These are phyloP conservation scores for Megaceryle alcyon DNA, from an alignment of 2,797 vertebrate species.

Conservation along the genomic window DNA sequence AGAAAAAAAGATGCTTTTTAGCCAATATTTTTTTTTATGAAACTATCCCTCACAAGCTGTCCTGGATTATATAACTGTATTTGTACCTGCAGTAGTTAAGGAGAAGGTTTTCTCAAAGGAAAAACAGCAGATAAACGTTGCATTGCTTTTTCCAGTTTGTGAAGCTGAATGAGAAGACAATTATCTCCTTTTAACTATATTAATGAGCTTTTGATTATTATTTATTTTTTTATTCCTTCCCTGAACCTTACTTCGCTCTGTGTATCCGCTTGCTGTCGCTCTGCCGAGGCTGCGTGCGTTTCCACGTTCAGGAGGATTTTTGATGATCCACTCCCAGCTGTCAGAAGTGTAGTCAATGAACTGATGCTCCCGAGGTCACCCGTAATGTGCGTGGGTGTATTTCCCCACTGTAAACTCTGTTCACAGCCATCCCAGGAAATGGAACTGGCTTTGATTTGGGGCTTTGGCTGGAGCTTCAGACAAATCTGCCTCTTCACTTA, in stretches of 20 bases:
- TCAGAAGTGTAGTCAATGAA: not conserved
- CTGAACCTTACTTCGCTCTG: not conserved
- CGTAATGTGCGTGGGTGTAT: not conserved
- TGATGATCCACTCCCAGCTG: conserved; percentile 28
- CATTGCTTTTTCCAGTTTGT: not conserved
- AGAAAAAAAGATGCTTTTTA: not conserved
- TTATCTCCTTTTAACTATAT: not conserved
- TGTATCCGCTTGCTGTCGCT: not conserved
- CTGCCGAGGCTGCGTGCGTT: not conserved
- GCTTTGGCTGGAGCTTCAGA: conserved; percentile 24
- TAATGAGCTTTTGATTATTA: not conserved
- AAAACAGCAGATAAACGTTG: not conserved
- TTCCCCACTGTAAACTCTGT: not conserved
- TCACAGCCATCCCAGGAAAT: conserved; percentile 49
- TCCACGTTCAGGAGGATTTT: conserved; percentile 15
- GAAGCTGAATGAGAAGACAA: not conserved
- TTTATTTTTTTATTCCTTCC: not conserved
- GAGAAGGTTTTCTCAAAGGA: not conserved
- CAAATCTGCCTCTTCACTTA: conserved; percentile 8
- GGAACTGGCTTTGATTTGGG: conserved; percentile 9
- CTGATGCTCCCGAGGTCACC: conserved; percentile 29
- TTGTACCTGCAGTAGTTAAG: not conserved
- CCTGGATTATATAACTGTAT: not conserved
- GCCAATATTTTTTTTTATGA: not conserved
- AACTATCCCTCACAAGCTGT: not conserved